A percentile compares a stretch with the other conserved stretches of the same genome.
Evolutionary conservation across 2,888 invertebrate species (phyloP).

Genomic region (Zeuzera pyrina): DNA sequence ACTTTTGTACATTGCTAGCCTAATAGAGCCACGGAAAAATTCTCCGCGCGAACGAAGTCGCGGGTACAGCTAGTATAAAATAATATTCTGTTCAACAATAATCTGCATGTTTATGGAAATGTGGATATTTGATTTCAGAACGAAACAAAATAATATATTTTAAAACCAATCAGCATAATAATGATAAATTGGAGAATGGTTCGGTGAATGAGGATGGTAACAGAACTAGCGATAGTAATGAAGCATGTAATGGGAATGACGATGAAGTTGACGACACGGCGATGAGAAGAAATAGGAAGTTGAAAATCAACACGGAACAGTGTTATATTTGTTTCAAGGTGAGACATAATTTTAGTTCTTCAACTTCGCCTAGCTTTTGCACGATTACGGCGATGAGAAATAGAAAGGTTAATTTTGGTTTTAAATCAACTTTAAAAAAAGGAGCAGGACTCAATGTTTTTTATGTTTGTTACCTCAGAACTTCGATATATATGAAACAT

Average conservation of each 20-base stretch:
- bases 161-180: conserved; percentile 7
- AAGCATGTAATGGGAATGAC: conserved; percentile 1
- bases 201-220: conserved; percentile 1
- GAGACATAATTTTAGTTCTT: conserved; percentile 8
- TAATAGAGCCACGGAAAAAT: too few relatives aligned
- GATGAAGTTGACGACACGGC: conserved; percentile 7
- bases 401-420: too few relatives aligned
- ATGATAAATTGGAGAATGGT: conserved; percentile 3
- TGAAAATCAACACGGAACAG: conserved; percentile 39
- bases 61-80: too few relatives aligned
- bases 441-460: too few relatives aligned
- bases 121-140: background rate
- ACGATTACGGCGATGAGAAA: background rate
- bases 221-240: background rate
- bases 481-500: too few relatives aligned
- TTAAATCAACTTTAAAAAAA: too few relatives aligned
- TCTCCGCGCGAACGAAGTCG: too few relatives aligned
- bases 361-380: background rate
- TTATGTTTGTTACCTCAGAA: too few relatives aligned
- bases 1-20: too few relatives aligned
- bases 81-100: too few relatives aligned
- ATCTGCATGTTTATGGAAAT: background rate
- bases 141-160: conserved; percentile 16
- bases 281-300: conserved; percentile 16
- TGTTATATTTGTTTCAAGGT: conserved; percentile 58